Percentiles rank a stretch among this genome's conserved stretches.
Conservation (phyloP, 2,888 invertebrate species). For the Onchidella celtica region DNA sequence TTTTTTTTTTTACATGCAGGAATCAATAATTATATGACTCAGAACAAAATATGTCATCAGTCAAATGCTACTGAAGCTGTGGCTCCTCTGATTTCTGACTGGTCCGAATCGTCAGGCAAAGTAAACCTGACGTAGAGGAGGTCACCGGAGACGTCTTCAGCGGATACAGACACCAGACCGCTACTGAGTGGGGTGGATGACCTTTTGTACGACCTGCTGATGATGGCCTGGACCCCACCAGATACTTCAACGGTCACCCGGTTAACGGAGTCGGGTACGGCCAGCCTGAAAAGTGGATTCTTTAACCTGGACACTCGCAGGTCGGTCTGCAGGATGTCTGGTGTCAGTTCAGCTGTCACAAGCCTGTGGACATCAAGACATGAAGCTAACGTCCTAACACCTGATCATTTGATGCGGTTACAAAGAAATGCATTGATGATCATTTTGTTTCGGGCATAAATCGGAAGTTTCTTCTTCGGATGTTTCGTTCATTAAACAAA, state of each 20-base stretch:
- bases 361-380: background rate
- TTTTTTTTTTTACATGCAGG: too few relatives aligned
- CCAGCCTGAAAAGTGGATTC: slow-evolving; percentile 25
- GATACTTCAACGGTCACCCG: background rate
- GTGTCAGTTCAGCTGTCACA: background rate
- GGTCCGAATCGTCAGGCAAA: background rate
- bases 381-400: background rate
- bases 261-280: background rate
- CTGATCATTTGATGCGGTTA: background rate
- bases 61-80: background rate
- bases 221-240: background rate
- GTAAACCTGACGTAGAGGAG: background rate
- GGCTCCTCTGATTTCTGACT: background rate
- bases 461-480: too few relatives aligned
- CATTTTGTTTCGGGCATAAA: too few relatives aligned
- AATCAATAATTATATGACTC: too few relatives aligned
- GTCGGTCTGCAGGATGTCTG: background rate
- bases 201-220: background rate
- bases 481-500: too few relatives aligned
- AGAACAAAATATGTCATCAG: background rate
- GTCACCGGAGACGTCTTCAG: background rate
- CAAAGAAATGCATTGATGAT: background rate
- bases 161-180: background rate
- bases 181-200: background rate
- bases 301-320: slow-evolving; percentile 18